phyloP scores from a whole-genome alignment of 2,888 invertebrate genomes.

The Heliconius erato region DNA sequence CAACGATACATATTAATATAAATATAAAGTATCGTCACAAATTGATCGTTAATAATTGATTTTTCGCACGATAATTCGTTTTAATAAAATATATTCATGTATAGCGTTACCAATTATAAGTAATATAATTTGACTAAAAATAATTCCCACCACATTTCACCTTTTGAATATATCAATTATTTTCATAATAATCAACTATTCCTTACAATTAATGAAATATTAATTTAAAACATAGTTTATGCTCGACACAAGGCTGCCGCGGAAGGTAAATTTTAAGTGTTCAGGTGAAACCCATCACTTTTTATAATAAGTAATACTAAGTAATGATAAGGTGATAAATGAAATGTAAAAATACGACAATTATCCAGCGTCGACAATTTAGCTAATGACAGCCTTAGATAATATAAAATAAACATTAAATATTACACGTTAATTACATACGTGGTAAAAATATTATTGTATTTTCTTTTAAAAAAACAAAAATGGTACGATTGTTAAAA shows the following conservation, averaged over 20 bases:
- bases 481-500: background rate
- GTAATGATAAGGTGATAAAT: background rate
- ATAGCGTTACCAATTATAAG: background rate
- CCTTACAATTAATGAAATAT: background rate
- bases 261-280: too few species aligned
- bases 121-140: background rate
- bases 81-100: background rate
- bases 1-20: background rate
- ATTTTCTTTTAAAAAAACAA: background rate
- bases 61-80: background rate
- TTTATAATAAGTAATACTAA: background rate
- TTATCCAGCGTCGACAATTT: background rate
- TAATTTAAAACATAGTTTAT: background rate
- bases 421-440: background rate
- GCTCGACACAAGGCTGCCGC: background rate
- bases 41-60: background rate
- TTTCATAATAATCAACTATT: conserved; percentile 6
- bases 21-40: background rate
- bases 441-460: background rate
- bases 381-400: background rate
- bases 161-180: conserved; percentile 1
- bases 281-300: too few species aligned
- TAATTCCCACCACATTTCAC: background rate
- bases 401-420: background rate
- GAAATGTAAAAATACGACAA: background rate